Evolutionary conservation across 2,113 vertebrate genomes (phyloP).

Genomic region (Calyptomena viridis): DNA sequence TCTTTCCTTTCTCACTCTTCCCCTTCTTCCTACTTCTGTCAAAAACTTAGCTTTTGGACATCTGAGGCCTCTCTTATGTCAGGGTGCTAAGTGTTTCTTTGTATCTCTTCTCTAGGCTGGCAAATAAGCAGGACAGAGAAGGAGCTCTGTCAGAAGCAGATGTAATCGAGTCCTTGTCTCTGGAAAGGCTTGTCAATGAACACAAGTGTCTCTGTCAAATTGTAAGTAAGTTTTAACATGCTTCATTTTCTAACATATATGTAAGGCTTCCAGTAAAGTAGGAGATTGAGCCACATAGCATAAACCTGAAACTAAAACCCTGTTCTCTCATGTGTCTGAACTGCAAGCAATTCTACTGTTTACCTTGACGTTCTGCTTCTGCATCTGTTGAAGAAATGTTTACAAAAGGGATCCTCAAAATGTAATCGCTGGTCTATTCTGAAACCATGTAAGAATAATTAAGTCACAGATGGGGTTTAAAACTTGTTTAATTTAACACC

Average conservation of each 20-base stretch:
- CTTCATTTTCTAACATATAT: background rate
- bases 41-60: background rate
- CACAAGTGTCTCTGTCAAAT: constrained; percentile 96
- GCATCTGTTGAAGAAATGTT: background rate
- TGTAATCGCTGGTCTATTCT: background rate
- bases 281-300: background rate
- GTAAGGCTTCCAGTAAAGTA: background rate
- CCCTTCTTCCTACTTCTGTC: background rate
- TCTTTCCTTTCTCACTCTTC: background rate
- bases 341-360: background rate
- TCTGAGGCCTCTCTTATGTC: background rate
- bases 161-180: constrained; percentile 89
- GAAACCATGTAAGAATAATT: background rate
- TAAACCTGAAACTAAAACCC: background rate
- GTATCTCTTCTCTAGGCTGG: constrained; percentile 76
- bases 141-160: constrained; percentile 92
- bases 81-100: background rate
- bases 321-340: background rate
- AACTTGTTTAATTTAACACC: background rate
- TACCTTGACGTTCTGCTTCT: background rate
- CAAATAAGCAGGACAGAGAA: constrained; percentile 95
- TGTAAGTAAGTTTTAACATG: constrained; percentile 75
- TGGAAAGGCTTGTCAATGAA: constrained; percentile 92
- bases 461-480: background rate
- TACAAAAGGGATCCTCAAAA: background rate